Base-by-base conservation (phyloP, 1,140 invertebrate species). In the Macrosteles quadrilineatus region DNA sequence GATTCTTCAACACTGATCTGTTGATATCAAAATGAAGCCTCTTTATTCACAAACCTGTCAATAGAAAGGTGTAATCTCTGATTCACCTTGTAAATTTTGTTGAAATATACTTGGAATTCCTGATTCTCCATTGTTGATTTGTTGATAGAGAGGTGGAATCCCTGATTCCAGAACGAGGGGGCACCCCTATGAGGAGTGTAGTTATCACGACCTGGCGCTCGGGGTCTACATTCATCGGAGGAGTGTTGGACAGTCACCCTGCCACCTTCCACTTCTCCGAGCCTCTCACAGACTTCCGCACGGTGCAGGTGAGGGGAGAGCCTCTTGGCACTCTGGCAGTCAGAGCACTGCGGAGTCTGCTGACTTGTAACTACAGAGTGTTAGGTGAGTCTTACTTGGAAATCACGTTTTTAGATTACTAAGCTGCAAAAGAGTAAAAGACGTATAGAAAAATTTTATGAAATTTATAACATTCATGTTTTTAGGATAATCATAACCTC, bases 201-300 rank as follows among this genome's bases (percentile, higher is more conserved):
- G 75, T 81, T n/a, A 43, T 80, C 9, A 78, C 77, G 2, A 78
- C 78, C 25, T 80, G 78, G 70, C 55, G 78, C 55, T 74, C 77
- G 9, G 79, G 79, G 1, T 79, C 80, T 0, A 78, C 80, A 9
- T 81, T 81, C 70, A 71, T 80, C 17, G 80, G 80, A 31, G 78
- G 80, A 59, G 70, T 81, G 36, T 59, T 81, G 17, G 74, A 79
- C 12, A 76, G 78, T 47, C 79, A 80, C 68, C 80, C 79, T 36
- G 80, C 74, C 43, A 80, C 76, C 2, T 82, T 74, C 57, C 80
- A 82, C 64, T 78, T 80, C 68, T 82, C 80, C 70, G 81, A 82
- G 70, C 81, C 81, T 9, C 67, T 82, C 1, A 75, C 77, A 45
- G 70, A 78, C 62, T 73, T 75, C 47, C 73, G 71, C 19, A 76